Base-by-base conservation (phyloP, 2,888 invertebrate genomes). In the Heteromurus nitidus region DNA sequence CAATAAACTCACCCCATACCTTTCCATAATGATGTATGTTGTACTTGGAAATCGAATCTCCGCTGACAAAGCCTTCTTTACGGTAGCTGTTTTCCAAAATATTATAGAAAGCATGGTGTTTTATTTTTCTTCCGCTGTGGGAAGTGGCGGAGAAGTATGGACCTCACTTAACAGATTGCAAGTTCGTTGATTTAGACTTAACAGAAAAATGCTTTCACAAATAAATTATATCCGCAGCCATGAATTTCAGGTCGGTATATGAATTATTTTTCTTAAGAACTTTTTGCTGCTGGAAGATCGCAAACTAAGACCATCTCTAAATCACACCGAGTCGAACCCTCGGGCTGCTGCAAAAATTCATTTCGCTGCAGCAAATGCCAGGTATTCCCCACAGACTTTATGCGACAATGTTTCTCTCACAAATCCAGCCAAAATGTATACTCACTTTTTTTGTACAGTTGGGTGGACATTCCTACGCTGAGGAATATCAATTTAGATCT, bases 401-500 rank as follows among this genome's bases (percentile, higher is more conserved):
- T 24, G 28, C 13, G 28, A 22, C 11, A 26, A 16, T 22, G 28
- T 5, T 36, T 36, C 13, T 13, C 13, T 5, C 36, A 36, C 7
- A 36, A 36, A 44, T 44, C 2, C 44, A 44, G 13, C 1, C 1
- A 44, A 2, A 44, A 60, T 26, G 36, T 60, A 13, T 58, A 9
- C 47, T 58, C 24, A 22, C 36, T n/a, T n/a, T n/a, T n/a, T n/a
- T n/a, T 68, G 26, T 68, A 2, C 24, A 86, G 86, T 47, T 85
- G 85, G 85, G 72, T 26, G n/a, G 74, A 83, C 5, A 53, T 47
- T 7, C 53, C 72, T 26, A 93, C 94, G 0, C 90, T 95, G 18
- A 91, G 92, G 0, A 91, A 93, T 84, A 90, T 95, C 0, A 93
- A 91, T 82, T 90, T 95, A 70, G 91, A 91, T 0, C 92, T 93